phyloP scores from a whole-genome alignment of 2,113 vertebrate genomes.

The Fregetta grallaria region DNA sequence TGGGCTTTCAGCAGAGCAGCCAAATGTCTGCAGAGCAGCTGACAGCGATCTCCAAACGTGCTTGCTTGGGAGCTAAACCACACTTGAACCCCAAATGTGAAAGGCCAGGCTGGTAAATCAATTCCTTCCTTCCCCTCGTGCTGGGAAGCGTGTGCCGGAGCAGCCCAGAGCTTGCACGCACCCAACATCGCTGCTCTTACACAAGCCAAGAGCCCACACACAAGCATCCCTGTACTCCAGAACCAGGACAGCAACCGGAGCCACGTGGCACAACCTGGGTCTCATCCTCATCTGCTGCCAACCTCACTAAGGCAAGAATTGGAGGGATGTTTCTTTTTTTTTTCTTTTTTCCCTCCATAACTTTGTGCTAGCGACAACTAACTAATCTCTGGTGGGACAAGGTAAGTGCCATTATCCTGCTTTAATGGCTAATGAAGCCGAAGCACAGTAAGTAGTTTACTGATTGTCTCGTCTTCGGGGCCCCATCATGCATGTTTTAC shows the following conservation, averaged over 20 bases:
- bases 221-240: neutral
- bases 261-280: fast-evolving
- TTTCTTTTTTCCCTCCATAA: neutral
- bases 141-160: fast-evolving
- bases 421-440: conserved; percentile 41
- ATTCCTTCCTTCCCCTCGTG: neutral
- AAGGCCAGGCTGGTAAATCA: neutral
- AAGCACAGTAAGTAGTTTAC: conserved; percentile 48
- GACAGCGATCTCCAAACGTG: fast-evolving
- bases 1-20: neutral
- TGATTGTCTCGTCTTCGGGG: conserved; percentile 27
- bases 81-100: neutral
- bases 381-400: conserved; percentile 9
- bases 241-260: fast-evolving
- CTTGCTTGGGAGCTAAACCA: neutral
- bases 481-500: conserved; percentile 42
- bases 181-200: neutral
- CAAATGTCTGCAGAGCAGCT: neutral
- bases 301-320: neutral
- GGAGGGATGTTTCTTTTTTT: neutral
- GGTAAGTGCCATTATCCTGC: conserved; percentile 21
- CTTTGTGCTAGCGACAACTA: neutral
- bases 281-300: neutral
- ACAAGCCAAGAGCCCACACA: neutral
- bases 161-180: neutral